Percentiles rank a stretch among this genome's conserved stretches.
Conservation (phyloP, 2,888 invertebrate genomes). For the Drosophila nigricruria region DNA sequence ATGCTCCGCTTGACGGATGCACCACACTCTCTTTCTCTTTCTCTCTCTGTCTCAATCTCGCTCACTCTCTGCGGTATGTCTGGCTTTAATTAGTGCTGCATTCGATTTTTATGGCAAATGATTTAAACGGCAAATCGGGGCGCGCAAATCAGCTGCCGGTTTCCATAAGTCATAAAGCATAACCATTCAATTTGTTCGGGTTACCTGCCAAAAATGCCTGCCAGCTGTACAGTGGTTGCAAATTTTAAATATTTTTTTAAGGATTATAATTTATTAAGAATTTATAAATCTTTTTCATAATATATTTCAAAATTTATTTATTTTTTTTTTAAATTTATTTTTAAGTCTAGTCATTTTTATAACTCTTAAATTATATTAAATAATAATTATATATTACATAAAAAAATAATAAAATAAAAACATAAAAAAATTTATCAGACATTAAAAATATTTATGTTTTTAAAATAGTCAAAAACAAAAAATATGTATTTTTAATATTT, state of each 20-base stretch:
- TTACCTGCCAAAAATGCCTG: constrained; percentile 53
- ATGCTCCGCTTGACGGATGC: constrained; percentile 4
- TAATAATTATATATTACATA: too few species aligned
- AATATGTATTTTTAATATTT: too few species aligned
- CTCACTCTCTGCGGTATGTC: constrained; percentile 13
- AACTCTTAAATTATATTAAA: too few species aligned
- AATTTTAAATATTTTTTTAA: neutral
- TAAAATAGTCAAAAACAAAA: too few species aligned
- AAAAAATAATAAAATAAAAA: too few species aligned
- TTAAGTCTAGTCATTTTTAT: too few species aligned
- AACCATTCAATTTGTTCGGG: constrained; percentile 72
- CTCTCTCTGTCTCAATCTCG: neutral
- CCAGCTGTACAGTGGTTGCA: constrained; percentile 39
- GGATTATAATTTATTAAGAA: neutral
- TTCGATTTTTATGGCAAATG: constrained; percentile 69
- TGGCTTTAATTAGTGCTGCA: constrained; percentile 70
- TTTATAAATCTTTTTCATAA: too few species aligned
- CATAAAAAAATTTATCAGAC: too few species aligned
- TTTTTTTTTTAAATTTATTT: too few species aligned
- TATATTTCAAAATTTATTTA: too few species aligned
- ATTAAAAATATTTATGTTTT: too few species aligned
- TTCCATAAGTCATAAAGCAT: constrained; percentile 76
- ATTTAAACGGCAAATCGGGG: constrained; percentile 65
- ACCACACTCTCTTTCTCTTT: neutral
- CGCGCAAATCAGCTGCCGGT: constrained; percentile 75